These are phyloP conservation scores for Rachycentron canadum DNA, from an alignment of 2,797 vertebrate species.

Conservation along the genomic window DNA sequence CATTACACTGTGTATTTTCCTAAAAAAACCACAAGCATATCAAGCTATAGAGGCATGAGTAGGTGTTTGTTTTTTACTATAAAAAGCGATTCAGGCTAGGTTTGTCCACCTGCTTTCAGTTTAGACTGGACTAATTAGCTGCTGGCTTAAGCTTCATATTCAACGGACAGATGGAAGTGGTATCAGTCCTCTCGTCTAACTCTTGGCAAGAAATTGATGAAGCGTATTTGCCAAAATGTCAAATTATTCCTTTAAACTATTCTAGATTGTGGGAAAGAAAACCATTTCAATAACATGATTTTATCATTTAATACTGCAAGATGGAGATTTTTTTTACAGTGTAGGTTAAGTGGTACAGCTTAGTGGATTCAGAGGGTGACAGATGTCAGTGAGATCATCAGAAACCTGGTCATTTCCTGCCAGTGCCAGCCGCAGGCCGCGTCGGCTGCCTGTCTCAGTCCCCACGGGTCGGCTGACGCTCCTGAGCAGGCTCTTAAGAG, in stretches of 20 bases:
- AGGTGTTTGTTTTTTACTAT: background rate
- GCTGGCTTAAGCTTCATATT: background rate
- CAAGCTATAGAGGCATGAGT: background rate
- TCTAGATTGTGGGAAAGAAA: background rate
- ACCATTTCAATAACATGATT: background rate
- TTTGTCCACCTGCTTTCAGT: background rate
- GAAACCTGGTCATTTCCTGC: slow-evolving; percentile 58
- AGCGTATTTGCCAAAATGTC: background rate
- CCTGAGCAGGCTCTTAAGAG: slow-evolving; percentile 66
- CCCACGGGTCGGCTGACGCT: slow-evolving; percentile 20
- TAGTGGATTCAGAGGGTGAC: slow-evolving; percentile 37
- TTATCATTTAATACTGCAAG: background rate
- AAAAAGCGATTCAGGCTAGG: background rate
- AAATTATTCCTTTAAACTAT: background rate
- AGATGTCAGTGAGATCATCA: slow-evolving; percentile 65
- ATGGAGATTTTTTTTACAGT: slow-evolving; percentile 16
- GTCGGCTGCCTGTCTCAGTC: slow-evolving; percentile 32
- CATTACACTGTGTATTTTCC: background rate
- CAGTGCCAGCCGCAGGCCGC: slow-evolving; percentile 33
- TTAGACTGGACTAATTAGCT: background rate
- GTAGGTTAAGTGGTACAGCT: slow-evolving; percentile 3
- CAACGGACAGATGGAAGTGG: background rate
- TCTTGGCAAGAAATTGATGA: background rate
- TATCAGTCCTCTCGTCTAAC: background rate
- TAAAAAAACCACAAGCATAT: background rate